Conservation (phyloP, 1,140 invertebrate genomes). For the Pseudomyrmex gracilis region DNA sequence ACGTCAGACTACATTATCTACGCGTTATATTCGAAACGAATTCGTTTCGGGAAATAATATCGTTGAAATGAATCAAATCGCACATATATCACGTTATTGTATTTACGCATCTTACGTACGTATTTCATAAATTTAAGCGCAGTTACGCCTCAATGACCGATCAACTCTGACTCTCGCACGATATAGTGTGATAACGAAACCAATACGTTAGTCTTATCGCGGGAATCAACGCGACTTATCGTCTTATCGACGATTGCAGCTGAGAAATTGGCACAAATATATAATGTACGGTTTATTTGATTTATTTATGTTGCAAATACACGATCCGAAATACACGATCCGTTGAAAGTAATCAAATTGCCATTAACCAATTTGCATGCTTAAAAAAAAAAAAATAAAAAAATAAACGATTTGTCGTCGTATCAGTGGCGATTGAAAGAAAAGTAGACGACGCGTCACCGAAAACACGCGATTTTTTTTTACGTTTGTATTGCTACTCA, state of each 20-base stretch:
- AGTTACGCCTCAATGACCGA: not conserved
- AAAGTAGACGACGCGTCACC: not conserved
- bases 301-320: slow-evolving; percentile 38
- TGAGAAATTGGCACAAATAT: not conserved
- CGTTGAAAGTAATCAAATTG: not conserved
- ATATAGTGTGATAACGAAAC: slow-evolving; percentile 14
- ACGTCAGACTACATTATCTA: not conserved
- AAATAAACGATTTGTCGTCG: slow-evolving; percentile 17
- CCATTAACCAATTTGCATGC: slow-evolving; percentile 7
- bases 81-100: not conserved
- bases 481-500: not conserved
- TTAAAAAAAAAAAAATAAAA: not conserved
- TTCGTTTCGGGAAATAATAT: not conserved
- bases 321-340: too few species aligned
- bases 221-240: slow-evolving; percentile 32
- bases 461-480: not conserved
- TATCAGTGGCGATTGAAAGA: not conserved
- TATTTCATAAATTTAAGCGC: not conserved
- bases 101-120: not conserved
- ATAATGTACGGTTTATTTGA: slow-evolving; percentile 30
- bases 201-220: slow-evolving; percentile 17
- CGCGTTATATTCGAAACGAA: not conserved
- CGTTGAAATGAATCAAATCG: too few species aligned
- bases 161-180: slow-evolving; percentile 19
- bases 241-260: slow-evolving; percentile 41